Evolutionary conservation across 2,888 invertebrate genomes (phyloP).

Genomic region (Mallateleia sp.): DNA sequence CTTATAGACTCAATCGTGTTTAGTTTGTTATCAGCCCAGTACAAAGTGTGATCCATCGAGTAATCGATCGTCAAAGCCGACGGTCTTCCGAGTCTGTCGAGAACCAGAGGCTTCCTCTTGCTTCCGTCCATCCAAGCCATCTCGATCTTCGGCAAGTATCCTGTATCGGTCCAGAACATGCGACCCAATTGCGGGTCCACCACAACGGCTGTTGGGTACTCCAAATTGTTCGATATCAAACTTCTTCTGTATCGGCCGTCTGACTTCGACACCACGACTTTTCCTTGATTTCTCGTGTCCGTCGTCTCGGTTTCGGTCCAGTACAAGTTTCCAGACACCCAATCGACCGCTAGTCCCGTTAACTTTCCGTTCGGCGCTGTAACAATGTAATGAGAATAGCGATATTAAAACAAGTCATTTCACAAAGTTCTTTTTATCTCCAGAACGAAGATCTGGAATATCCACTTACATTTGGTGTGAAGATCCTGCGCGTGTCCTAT

Average conservation of each 20-base stretch:
- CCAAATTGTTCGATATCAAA: slow-evolving; percentile 94
- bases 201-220: slow-evolving; percentile 96
- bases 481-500: slow-evolving; percentile 96
- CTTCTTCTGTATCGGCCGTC: slow-evolving; percentile 97
- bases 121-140: slow-evolving; percentile 99
- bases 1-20: slow-evolving; percentile 97
- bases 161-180: slow-evolving; percentile 98
- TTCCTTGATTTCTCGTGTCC: slow-evolving; percentile 93
- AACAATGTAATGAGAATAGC: too few species aligned
- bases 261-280: slow-evolving; percentile 96
- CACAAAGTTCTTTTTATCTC: too few species aligned
- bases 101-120: slow-evolving; percentile 95
- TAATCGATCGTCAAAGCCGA: slow-evolving; percentile 97
- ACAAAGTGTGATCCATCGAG: slow-evolving; percentile 96
- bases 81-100: slow-evolving; percentile 95
- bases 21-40: slow-evolving; percentile 98
- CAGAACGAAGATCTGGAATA: too few species aligned
- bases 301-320: slow-evolving; percentile 96
- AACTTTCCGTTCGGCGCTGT: slow-evolving; percentile 93
- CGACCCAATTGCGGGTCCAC: slow-evolving; percentile 96
- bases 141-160: slow-evolving; percentile 97
- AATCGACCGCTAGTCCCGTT: slow-evolving; percentile 97
- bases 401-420: too few species aligned
- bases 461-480: slow-evolving; percentile 93
- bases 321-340: slow-evolving; percentile 97